A percentile compares a stretch with the other conserved stretches of the same genome.
Conservation (phyloP, 2,797 vertebrate genomes). For the Manis javanica region DNA sequence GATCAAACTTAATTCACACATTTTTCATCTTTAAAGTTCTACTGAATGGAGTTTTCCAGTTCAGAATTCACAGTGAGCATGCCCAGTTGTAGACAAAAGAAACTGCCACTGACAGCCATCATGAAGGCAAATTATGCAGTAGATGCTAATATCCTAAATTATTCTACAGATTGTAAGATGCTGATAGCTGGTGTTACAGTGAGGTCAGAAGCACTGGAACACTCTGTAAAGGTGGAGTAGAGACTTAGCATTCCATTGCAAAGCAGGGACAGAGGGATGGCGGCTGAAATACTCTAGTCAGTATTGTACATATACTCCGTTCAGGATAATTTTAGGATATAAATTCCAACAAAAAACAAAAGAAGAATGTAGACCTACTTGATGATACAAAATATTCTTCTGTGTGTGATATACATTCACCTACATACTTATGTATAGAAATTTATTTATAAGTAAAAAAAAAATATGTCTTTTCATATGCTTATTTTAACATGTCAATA, state of each 20-base stretch:
- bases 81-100: neutral
- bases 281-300: neutral
- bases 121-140: conserved; percentile 19
- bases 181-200: neutral
- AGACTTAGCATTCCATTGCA: neutral
- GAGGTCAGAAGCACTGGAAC: neutral
- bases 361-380: conserved; percentile 25
- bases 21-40: conserved; percentile 14
- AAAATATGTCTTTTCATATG: neutral
- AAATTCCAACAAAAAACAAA: neutral
- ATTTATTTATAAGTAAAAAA: neutral
- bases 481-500: neutral
- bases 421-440: neutral
- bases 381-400: neutral
- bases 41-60: neutral
- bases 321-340: neutral
- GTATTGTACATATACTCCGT: too few species aligned
- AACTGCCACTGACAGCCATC: neutral
- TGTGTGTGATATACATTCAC: neutral
- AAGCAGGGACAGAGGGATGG: neutral
- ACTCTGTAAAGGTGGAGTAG: neutral
- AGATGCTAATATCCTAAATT: conserved; percentile 49
- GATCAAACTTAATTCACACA: conserved; percentile 1
- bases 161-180: conserved; percentile 12
- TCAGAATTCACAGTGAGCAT: conserved; percentile 15